These are phyloP conservation scores for Drosophila sp. DNA, from an alignment of 1,140 invertebrate species.

Conservation along the genomic window DNA sequence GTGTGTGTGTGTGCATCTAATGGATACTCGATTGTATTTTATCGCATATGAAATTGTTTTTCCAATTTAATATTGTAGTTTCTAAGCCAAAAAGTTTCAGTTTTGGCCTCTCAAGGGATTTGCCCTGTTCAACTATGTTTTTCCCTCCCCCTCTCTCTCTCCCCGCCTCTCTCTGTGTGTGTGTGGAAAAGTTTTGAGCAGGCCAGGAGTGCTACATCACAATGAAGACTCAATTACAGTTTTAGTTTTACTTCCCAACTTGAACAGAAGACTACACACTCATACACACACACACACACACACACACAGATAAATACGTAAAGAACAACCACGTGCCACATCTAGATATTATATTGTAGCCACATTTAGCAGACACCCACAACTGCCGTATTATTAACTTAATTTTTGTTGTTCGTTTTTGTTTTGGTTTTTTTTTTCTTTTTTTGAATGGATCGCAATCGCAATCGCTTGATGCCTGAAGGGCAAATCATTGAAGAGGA, in stretches of 20 bases:
- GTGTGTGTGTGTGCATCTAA: constrained; percentile 49
- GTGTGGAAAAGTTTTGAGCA: constrained; percentile 11
- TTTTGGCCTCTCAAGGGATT: not conserved
- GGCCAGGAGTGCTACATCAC: constrained; percentile 5
- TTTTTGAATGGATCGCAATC: constrained; percentile 29
- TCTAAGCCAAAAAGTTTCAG: constrained; percentile 12
- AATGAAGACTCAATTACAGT: constrained; percentile 8
- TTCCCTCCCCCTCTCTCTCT: too few species aligned
- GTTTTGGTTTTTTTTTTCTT: not conserved
- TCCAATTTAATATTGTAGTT: constrained; percentile 12
- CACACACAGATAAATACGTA: not conserved
- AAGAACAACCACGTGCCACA: not conserved
- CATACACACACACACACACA: not conserved
- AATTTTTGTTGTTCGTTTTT: not conserved
- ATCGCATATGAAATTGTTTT: constrained; percentile 45
- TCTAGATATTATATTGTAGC: not conserved
- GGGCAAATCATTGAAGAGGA: constrained; percentile 16
- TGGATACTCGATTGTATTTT: constrained; percentile 67
- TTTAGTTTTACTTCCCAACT: constrained; percentile 13
- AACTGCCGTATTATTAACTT: constrained; percentile 35
- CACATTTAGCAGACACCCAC: constrained; percentile 21
- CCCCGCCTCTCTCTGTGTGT: not conserved
- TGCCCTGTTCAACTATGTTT: not conserved
- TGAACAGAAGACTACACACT: constrained; percentile 8
- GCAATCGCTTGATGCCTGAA: constrained; percentile 25